A percentile compares a stretch with the other conserved stretches of the same genome.
Evolutionary conservation across 1,140 invertebrate species (phyloP).

Genomic region (Ceratina calcarata): DNA sequence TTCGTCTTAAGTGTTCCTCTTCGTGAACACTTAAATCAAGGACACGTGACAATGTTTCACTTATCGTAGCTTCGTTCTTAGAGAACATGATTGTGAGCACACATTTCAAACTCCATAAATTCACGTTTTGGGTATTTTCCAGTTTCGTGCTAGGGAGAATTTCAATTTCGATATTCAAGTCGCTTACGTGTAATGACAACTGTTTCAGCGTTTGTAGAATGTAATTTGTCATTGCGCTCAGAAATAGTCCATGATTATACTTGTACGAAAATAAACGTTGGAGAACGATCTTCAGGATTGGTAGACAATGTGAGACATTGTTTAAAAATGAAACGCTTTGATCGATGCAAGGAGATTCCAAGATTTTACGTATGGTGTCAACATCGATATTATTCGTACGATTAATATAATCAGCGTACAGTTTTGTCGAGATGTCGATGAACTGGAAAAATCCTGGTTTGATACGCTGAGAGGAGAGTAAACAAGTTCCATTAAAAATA

Average conservation of each 20-base stretch:
- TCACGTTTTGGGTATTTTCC: background rate
- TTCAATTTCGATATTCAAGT: conserved; percentile 24
- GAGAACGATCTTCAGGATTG: conserved; percentile 40
- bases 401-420: conserved; percentile 46
- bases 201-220: conserved; percentile 36
- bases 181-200: background rate
- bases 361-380: conserved; percentile 44
- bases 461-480: conserved; percentile 29
- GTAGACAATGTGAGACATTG: conserved; percentile 13
- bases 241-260: conserved; percentile 16
- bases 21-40: conserved; percentile 26
- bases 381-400: conserved; percentile 24
- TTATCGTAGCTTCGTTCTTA: conserved; percentile 22
- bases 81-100: conserved; percentile 46
- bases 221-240: conserved; percentile 49
- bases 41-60: background rate
- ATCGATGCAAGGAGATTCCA: conserved; percentile 50
- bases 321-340: conserved; percentile 61
- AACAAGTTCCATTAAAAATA: background rate
- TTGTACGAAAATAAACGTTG: conserved; percentile 17
- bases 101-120: conserved; percentile 24
- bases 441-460: conserved; percentile 70
- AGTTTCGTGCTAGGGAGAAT: conserved; percentile 15
- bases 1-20: conserved; percentile 19
- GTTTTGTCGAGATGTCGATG: conserved; percentile 52